These are phyloP conservation scores for Pteruthius melanotis DNA, from an alignment of 2,113 vertebrate species.

Conservation along the genomic window DNA sequence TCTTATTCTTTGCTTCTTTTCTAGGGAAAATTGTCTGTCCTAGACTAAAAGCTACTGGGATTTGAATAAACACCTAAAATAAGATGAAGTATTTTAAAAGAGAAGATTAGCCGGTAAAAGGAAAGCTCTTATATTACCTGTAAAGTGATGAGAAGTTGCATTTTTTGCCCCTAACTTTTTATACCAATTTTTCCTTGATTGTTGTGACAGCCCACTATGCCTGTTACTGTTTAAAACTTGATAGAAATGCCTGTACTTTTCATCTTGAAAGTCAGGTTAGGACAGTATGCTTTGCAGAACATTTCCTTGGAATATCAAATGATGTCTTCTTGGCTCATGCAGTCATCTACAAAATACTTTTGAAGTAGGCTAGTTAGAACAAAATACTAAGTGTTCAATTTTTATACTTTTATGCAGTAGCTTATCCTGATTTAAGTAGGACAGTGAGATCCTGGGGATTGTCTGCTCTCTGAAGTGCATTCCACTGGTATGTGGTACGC, in stretches of 20 bases:
- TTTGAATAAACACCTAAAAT: not conserved
- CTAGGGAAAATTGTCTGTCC: not conserved
- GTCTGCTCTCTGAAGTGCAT: not conserved
- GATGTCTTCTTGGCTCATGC: not conserved
- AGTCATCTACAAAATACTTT: not conserved
- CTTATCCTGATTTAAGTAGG: slow-evolving; percentile 6
- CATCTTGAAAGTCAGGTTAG: slow-evolving; percentile 8
- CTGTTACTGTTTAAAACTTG: not conserved
- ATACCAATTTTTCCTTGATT: not conserved
- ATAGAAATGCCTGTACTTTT: not conserved
- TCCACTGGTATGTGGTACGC: not conserved
- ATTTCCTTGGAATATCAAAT: not conserved
- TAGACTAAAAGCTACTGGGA: not conserved
- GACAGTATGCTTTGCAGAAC: not conserved
- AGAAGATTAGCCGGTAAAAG: not conserved
- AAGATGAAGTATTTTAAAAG: not conserved
- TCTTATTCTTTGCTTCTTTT: not conserved
- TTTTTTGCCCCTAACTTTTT: not conserved
- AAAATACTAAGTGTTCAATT: slow-evolving; percentile 6
- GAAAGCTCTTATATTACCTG: not conserved
- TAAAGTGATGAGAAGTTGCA: not conserved
- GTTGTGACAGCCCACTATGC: not conserved
- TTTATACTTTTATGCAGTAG: not conserved
- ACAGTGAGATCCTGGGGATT: not conserved
- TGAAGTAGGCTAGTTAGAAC: slow-evolving; percentile 13